Evolutionary conservation across 1,140 invertebrate genomes (phyloP), one percentile per base, ranked within the genome.

Genomic region (Zaprionus taronus): DNA sequence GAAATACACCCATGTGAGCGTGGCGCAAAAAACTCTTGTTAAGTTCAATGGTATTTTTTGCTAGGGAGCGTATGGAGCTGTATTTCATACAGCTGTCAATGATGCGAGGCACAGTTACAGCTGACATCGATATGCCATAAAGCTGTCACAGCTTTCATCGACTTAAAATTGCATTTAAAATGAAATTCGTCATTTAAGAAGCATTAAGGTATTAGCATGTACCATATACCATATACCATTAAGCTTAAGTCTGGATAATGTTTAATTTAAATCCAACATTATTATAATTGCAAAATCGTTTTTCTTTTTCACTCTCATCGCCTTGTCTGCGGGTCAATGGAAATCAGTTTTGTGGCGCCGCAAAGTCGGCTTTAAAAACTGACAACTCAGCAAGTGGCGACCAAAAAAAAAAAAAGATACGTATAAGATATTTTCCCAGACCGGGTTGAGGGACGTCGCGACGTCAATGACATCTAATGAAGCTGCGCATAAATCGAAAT

Each of bases 381-480:
- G 63, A 68, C 64, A 31, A 73, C 47, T 72, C 74, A 77, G 74
- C 74, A 63, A 20, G 47, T 22, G 47, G 7, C 47, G 47, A n/a
- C 38, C 38, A 31, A 62, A 68, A 67, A 49, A 68, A 67, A 24
- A 34, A 9, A 3, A 34, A 34, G 31, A 34, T 34, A 34, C 15
- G 2, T 22, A 22, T 22, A 22, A 22, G 22, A 22, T 22, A 55
- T 38, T 0, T 22, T 22, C 31, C 38, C 57, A 63, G 72, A 14
- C 28, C 67, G 15, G 2, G 53, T 15, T 31, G 12, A 26, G 24
- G 24, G 7, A 22, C 5, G 34, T 17, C 49, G 11, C 24, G n/a
- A 62, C 31, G 63, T 73, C 74, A 77, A 77, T 77, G 75, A 61
- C 71, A 62, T 63, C 75, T 77, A 77, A 77, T 77, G 75, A 77